Evolutionary conservation across 2,113 vertebrate genomes (phyloP).

Genomic region (Aleadryas rufinucha): DNA sequence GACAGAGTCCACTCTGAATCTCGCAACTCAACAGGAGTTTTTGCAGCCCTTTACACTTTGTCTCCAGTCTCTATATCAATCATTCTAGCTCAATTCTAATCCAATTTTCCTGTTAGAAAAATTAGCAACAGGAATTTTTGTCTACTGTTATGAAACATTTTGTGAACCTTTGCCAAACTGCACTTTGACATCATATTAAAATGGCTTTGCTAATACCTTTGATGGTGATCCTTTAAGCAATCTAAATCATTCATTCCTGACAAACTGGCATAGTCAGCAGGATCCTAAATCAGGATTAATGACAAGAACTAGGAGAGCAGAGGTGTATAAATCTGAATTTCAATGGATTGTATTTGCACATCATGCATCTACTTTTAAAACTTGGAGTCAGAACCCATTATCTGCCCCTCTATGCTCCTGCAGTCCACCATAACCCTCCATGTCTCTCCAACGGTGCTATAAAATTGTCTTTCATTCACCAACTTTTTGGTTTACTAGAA

Average conservation of each 20-base stretch:
- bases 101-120: background rate
- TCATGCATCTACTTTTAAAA: background rate
- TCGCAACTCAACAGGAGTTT: background rate
- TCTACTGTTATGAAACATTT: too few species aligned
- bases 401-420: background rate
- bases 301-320: background rate
- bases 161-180: background rate
- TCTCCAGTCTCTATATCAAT: background rate
- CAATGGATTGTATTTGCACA: background rate
- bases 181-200: background rate
- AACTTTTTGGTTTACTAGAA: background rate
- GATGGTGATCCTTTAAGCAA: background rate
- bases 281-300: background rate
- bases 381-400: background rate
- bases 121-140: too few species aligned
- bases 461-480: background rate
- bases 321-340: background rate
- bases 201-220: background rate
- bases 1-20: background rate
- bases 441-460: background rate
- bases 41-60: background rate
- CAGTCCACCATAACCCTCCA: background rate
- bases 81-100: background rate
- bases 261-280: background rate
- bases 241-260: background rate